Evolutionary conservation across 2,797 vertebrate species (phyloP).

Genomic region (Manis javanica): DNA sequence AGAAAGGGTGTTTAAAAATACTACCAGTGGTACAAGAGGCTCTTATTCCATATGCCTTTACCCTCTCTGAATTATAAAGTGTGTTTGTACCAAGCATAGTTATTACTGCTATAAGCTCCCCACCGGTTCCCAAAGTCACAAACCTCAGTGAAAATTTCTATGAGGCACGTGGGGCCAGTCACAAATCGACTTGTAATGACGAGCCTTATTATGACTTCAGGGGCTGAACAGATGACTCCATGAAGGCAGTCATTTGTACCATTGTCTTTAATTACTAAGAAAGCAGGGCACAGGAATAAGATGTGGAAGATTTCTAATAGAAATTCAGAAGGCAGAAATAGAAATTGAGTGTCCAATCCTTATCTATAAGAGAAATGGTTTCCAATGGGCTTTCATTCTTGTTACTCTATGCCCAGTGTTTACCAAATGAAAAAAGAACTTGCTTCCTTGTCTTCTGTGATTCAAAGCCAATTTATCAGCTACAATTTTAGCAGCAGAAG

Average conservation of each 20-base stretch:
- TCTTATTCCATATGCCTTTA: neutral
- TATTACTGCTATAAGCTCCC: neutral
- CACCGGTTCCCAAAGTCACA: neutral
- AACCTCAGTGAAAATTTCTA: neutral
- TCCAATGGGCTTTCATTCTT: neutral
- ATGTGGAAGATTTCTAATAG: neutral
- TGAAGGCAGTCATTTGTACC: neutral
- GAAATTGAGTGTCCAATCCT: neutral
- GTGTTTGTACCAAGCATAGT: neutral
- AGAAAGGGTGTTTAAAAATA: neutral
- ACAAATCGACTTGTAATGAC: neutral
- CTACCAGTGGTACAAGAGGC: neutral
- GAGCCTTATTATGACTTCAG: conserved; percentile 13
- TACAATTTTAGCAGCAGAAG: neutral
- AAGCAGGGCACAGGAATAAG: neutral
- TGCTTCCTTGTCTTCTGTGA: neutral
- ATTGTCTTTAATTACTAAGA: neutral
- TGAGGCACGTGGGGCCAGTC: neutral
- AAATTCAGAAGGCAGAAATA: neutral
- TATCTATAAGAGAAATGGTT: neutral
- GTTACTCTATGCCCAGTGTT: neutral
- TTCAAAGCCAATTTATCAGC: neutral
- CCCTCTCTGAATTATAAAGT: conserved; percentile 53
- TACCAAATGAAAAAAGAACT: neutral
- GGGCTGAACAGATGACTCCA: conserved; percentile 3